Conservation (phyloP, 2,888 invertebrate species). For the Cremastinae sp. region DNA sequence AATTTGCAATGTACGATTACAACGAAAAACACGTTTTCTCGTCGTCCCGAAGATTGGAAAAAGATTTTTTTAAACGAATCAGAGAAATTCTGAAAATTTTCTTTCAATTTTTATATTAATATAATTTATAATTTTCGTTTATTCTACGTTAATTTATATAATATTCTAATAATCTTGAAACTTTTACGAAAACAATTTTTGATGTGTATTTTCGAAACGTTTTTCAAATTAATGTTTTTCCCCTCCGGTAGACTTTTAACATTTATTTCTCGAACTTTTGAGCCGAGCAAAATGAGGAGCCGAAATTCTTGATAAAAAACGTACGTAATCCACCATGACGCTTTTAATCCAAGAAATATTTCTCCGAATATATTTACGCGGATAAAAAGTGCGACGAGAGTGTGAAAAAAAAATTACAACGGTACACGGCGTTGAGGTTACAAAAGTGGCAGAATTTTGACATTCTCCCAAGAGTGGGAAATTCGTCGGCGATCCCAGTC, state of each 20-base stretch:
- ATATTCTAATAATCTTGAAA: neutral
- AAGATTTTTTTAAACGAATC: neutral
- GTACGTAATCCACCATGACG: slow-evolving; percentile 47
- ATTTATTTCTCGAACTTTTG: neutral
- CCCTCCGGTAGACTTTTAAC: neutral
- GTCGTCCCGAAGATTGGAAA: neutral
- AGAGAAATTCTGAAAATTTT: no score
- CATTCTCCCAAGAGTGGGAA: slow-evolving; percentile 22
- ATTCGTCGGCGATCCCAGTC: neutral
- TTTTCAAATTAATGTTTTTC: neutral
- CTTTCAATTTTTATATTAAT: no score
- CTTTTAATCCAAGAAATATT: slow-evolving; percentile 15
- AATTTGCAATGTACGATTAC: neutral
- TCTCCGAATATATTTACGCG: slow-evolving; percentile 2
- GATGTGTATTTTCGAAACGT: no score
- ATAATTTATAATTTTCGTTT: neutral
- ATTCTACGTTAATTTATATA: neutral
- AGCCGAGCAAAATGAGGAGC: neutral
- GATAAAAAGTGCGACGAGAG: neutral
- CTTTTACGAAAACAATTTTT: no score
- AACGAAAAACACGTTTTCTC: no score
- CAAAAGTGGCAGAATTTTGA: slow-evolving; percentile 54
- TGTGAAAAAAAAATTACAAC: slow-evolving; percentile 18
- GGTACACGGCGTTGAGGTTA: slow-evolving; percentile 29
- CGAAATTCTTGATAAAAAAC: slow-evolving; percentile 27